phyloP scores from a whole-genome alignment of 2,113 vertebrate genomes.

The Cranoglanis bouderius region DNA sequence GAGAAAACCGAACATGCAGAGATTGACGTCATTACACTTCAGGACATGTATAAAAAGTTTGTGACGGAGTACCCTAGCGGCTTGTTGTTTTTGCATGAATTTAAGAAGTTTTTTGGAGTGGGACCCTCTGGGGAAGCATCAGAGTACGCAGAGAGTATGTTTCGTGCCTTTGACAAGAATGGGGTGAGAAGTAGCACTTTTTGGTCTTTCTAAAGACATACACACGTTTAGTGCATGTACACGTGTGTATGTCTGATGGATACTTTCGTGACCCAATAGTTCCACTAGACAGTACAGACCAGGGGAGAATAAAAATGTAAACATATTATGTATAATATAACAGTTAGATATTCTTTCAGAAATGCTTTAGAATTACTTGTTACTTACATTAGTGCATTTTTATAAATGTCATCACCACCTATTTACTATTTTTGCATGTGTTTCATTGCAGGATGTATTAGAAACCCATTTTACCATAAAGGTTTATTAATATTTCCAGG shows the following conservation, averaged over 20 bases:
- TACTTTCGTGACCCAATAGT: neutral
- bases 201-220: neutral
- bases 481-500: neutral
- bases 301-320: neutral
- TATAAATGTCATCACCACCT: neutral
- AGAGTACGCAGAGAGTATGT: conserved; percentile 72
- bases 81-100: conserved; percentile 72
- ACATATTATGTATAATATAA: neutral
- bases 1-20: conserved; percentile 50
- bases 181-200: conserved; percentile 65
- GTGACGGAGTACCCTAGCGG: conserved; percentile 73
- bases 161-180: conserved; percentile 75
- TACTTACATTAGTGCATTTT: neutral
- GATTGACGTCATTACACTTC: conserved; percentile 69
- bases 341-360: neutral
- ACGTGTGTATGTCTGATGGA: too few species aligned
- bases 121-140: conserved; percentile 68
- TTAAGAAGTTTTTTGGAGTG: conserved; percentile 76
- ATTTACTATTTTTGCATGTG: neutral
- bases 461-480: neutral
- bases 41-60: conserved; percentile 77
- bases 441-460: neutral
- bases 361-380: neutral
- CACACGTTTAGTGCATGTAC: neutral
- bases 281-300: neutral